Percentiles rank a stretch among this genome's conserved stretches.
Evolutionary conservation across 2,797 vertebrate genomes (phyloP).

Genomic region (Sebastes kiyomatsui): DNA sequence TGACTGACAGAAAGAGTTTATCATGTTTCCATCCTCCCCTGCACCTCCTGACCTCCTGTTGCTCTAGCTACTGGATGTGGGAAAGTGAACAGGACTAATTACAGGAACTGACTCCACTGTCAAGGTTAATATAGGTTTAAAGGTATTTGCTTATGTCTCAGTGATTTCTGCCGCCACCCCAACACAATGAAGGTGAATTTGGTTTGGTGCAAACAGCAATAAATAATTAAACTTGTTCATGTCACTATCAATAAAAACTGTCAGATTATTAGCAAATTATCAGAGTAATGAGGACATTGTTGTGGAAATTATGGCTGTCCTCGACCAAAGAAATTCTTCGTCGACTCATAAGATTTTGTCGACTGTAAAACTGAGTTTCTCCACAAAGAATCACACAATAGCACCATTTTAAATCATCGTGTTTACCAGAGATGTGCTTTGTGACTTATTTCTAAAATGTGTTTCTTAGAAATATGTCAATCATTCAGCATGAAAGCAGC

Average conservation of each 20-base stretch:
- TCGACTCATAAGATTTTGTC: not conserved
- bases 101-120: not conserved
- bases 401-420: not conserved
- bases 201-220: not conserved
- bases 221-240: not conserved
- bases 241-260: not conserved
- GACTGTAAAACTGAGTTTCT: not conserved
- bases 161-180: not conserved
- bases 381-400: not conserved
- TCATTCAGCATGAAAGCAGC: not conserved
- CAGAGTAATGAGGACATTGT: not conserved
- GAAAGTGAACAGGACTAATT: constrained; percentile 41
- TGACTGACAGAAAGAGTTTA: constrained; percentile 50
- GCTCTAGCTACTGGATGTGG: constrained; percentile 38
- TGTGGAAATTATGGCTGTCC: not conserved
- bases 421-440: not conserved
- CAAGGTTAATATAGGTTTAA: too few species aligned
- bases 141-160: not conserved
- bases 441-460: not conserved
- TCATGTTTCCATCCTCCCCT: constrained; percentile 40
- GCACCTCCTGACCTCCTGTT: constrained; percentile 19
- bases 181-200: not conserved
- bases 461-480: not conserved
- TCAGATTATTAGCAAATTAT: not conserved
- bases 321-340: too few species aligned